These are phyloP conservation scores for Paracyclopina nana DNA, from an alignment of 1,140 invertebrate genomes.

Conservation along the genomic window DNA sequence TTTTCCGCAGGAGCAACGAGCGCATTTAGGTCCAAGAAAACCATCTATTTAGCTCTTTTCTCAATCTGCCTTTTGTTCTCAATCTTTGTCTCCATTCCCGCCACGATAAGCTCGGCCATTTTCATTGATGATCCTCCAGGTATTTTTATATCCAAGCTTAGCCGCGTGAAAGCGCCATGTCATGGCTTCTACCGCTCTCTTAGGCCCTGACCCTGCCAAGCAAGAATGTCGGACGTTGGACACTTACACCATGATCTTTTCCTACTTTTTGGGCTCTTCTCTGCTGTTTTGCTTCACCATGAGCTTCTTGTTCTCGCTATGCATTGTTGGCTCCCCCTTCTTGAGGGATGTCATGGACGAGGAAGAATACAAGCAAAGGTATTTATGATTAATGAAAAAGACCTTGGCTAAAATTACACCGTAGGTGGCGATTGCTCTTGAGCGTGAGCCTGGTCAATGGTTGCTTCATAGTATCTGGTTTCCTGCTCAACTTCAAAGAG, in stretches of 20 bases:
- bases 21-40: not conserved
- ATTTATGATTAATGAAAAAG: not conserved
- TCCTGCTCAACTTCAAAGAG: conserved; percentile 7
- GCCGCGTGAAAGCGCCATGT: not conserved
- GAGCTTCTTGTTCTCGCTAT: conserved; percentile 10
- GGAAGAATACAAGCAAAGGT: conserved; percentile 3
- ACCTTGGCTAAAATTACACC: not conserved
- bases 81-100: not conserved
- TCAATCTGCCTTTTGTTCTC: not conserved
- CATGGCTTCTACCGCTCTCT: not conserved
- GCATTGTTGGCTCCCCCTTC: conserved; percentile 3
- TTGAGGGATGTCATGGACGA: not conserved
- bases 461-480: not conserved
- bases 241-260: conserved; percentile 2
- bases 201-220: not conserved
- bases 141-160: not conserved
- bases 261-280: not conserved
- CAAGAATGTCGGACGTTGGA: conserved; percentile 3
- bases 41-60: not conserved
- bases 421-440: conserved; percentile 3
- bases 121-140: conserved; percentile 1
- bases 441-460: not conserved
- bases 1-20: not conserved
- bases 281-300: conserved; percentile 12
- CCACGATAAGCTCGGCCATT: not conserved